Base-by-base conservation (phyloP, 2,888 invertebrate species). In the Podabrus alpinus region DNA sequence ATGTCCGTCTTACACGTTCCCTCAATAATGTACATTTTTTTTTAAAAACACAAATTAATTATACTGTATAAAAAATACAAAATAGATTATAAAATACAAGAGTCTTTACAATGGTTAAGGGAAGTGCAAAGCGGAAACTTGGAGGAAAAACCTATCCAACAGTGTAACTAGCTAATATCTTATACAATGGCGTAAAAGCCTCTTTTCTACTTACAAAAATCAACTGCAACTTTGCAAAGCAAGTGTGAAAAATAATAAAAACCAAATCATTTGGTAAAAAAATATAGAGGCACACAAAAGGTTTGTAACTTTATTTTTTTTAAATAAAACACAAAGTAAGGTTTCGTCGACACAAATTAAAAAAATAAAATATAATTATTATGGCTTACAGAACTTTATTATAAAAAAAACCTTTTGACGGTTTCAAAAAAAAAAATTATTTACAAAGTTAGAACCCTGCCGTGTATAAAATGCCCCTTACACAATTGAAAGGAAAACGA, bases 171-270 rank as follows among this genome's bases (percentile, higher is more conserved):
- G 24, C 73, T 72, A 76, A 74, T 74, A 76, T 74, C 74, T 76
- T 76, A 76, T 76, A 74, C 71, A 76, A 73, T 67, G 74, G 73
- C 76, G 16, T 82, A 85, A 85, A 81, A 84, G 74, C 74, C 74
- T 15, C 19, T 66, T 15, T 66, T 66, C 66, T 73, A 76, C 70
- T 73, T 73, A 73, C 45, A 29, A 74, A 74, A 60, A 66, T 73
- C 60, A 76, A 76, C 70, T 62, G 69, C 68, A 73, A 25, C 68
- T 75, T 68, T 73, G 73, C 76, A 76, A 64, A 76, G 76, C 76
- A 45, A 76, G 59, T 76, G 15, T 69, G 68, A 72, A 68, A 72
- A 45, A n/a, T 45, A 45, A 45, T 45, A 45, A n/a, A 45, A 45
- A n/a, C 45, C 45, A n/a, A 45, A 45, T n/a, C 5, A 45, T 45